Evolutionary conservation across 2,113 vertebrate species (phyloP).

Genomic region (Melanotaenia duboulayi): DNA sequence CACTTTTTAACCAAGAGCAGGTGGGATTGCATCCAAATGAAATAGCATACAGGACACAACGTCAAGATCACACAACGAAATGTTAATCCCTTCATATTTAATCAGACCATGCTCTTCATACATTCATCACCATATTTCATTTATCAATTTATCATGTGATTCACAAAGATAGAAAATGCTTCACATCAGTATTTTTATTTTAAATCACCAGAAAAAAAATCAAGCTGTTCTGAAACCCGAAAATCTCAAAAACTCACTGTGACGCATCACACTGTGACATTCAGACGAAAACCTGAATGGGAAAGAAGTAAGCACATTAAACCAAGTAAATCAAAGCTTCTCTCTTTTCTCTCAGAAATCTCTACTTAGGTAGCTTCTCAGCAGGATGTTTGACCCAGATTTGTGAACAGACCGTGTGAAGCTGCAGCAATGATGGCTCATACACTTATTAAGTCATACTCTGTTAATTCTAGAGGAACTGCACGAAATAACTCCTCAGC

Average conservation of each 20-base stretch:
- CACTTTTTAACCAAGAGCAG: too few species aligned
- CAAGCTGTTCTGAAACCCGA: neutral
- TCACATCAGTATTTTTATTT: too few species aligned
- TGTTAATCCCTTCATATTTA: neutral
- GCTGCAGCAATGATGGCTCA: constrained; percentile 32
- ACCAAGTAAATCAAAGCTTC: constrained; percentile 45
- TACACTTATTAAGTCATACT: constrained; percentile 19
- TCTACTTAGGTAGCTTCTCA: constrained; percentile 41
- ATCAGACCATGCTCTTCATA: too few species aligned
- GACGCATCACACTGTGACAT: constrained; percentile 15
- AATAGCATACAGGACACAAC: too few species aligned
- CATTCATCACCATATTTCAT: too few species aligned
- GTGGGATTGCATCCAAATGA: too few species aligned
- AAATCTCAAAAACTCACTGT: neutral
- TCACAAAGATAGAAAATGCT: too few species aligned
- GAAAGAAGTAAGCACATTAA: neutral
- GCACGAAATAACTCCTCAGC: constrained; percentile 25
- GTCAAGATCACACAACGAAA: neutral
- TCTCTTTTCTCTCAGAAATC: constrained; percentile 21
- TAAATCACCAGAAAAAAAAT: too few species aligned
- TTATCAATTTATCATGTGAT: too few species aligned
- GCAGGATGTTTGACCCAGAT: constrained; percentile 58
- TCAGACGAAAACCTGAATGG: constrained; percentile 8
- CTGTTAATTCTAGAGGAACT: constrained; percentile 35
- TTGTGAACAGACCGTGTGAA: constrained; percentile 33